A percentile compares a stretch with the other conserved stretches of the same genome.
Conservation (phyloP, 2,113 vertebrate genomes). For the Entosphenus tridentatus region DNA sequence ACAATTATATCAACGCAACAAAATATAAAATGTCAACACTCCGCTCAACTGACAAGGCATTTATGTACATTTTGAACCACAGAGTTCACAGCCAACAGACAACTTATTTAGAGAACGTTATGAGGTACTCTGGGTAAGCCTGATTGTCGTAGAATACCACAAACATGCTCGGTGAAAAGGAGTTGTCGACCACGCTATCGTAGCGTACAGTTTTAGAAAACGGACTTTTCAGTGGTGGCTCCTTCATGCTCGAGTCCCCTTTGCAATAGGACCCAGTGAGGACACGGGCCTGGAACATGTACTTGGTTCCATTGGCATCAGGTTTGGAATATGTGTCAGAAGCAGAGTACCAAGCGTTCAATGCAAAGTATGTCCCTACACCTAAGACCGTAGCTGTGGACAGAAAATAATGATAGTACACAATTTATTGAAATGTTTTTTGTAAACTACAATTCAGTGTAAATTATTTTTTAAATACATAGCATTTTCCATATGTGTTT, state of each 20-base stretch:
- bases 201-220: constrained; percentile 13
- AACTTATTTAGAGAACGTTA: constrained; percentile 17
- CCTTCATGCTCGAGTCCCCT: constrained; percentile 13
- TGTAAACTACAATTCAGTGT: too few relatives aligned
- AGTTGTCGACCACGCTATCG: constrained; percentile 23
- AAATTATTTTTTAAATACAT: too few relatives aligned
- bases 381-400: constrained; percentile 15
- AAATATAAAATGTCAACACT: too few relatives aligned
- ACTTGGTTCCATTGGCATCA: constrained; percentile 14
- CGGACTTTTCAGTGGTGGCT: constrained; percentile 14
- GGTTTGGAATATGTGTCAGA: constrained; percentile 11
- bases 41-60: too few relatives aligned
- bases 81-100: too few relatives aligned
- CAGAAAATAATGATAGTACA: background rate
- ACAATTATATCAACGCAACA: too few relatives aligned
- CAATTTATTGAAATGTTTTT: too few relatives aligned
- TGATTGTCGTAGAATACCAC: constrained; percentile 30
- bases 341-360: constrained; percentile 20
- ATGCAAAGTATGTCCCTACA: constrained; percentile 24
- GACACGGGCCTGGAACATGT: constrained; percentile 24
- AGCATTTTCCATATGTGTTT: too few relatives aligned
- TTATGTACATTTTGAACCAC: too few relatives aligned
- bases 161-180: constrained; percentile 18
- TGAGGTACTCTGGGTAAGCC: constrained; percentile 28
- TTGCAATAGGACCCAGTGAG: constrained; percentile 17